A percentile compares a stretch with the other conserved stretches of the same genome.
phyloP scores from a whole-genome alignment of 2,888 invertebrate genomes.

The Caenorhabditis angaria region DNA sequence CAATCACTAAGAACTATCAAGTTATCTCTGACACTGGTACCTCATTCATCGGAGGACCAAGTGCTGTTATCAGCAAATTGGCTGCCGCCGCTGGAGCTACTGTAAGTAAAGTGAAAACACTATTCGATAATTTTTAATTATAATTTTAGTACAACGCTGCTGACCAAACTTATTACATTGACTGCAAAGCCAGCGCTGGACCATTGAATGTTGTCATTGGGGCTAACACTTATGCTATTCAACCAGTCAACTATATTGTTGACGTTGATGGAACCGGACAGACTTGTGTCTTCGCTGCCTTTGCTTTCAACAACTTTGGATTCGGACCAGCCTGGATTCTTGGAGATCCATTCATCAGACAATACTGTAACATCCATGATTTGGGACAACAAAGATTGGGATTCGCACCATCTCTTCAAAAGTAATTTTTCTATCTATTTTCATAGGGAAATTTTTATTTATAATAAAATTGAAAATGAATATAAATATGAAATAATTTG shows the following conservation, averaged over 20 bases:
- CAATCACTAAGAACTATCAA: constrained; percentile 4
- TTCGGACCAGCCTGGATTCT: constrained; percentile 51
- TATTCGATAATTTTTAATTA: not conserved
- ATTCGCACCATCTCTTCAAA: constrained; percentile 38
- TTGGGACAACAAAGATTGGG: constrained; percentile 37
- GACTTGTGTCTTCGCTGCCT: constrained; percentile 28
- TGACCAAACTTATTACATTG: constrained; percentile 4
- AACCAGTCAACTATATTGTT: constrained; percentile 40
- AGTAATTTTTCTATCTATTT: not conserved
- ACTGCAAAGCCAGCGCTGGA: constrained; percentile 13
- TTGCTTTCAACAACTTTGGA: constrained; percentile 38
- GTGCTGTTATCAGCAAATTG: constrained; percentile 8
- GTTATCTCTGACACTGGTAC: constrained; percentile 35
- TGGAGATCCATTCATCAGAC: constrained; percentile 58
- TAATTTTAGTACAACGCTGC: constrained; percentile 14
- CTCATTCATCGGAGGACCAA: constrained; percentile 19
- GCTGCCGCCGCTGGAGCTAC: constrained; percentile 33
- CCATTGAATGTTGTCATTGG: constrained; percentile 39
- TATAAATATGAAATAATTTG: too few relatives aligned
- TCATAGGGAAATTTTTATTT: too few relatives aligned
- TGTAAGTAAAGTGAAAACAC: not conserved
- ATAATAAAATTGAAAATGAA: too few relatives aligned
- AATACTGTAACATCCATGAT: constrained; percentile 39
- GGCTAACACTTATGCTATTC: constrained; percentile 33
- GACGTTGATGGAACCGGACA: not conserved